These are phyloP conservation scores for Madoqua kirkii DNA, from an alignment of 2,113 vertebrate genomes.

Conservation along the genomic window DNA sequence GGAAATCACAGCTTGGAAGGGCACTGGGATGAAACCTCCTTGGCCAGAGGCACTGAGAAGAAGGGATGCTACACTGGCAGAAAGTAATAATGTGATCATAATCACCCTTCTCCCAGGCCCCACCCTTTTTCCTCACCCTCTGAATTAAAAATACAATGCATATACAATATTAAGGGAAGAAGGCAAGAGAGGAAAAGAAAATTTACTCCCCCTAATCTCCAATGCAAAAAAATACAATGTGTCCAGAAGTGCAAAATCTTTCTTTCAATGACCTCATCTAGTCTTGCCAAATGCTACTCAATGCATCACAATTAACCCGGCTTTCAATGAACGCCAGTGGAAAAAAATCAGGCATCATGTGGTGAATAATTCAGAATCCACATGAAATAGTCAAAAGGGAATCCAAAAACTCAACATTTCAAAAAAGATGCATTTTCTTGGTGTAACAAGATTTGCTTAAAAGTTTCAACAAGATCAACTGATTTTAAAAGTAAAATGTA, in stretches of 20 bases:
- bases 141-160: neutral
- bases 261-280: constrained; percentile 30
- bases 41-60: constrained; percentile 15
- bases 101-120: neutral
- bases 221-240: neutral
- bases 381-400: neutral
- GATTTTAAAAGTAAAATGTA: neutral
- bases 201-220: neutral
- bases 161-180: neutral
- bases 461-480: neutral
- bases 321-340: constrained; percentile 26
- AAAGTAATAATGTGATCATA: neutral
- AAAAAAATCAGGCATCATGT: neutral
- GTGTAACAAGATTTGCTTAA: neutral
- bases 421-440: neutral
- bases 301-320: constrained; percentile 36
- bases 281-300: constrained; percentile 2
- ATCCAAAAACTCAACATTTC: neutral
- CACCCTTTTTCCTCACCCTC: neutral
- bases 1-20: constrained; percentile 54
- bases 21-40: constrained; percentile 26
- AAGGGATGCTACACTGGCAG: constrained; percentile 3
- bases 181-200: neutral
- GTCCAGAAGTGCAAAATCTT: constrained; percentile 16
- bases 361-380: constrained; percentile 17